Percentiles rank a stretch among this genome's conserved stretches.
Conservation (phyloP, 1,140 invertebrate species). For the Tachypleus tridentatus region DNA sequence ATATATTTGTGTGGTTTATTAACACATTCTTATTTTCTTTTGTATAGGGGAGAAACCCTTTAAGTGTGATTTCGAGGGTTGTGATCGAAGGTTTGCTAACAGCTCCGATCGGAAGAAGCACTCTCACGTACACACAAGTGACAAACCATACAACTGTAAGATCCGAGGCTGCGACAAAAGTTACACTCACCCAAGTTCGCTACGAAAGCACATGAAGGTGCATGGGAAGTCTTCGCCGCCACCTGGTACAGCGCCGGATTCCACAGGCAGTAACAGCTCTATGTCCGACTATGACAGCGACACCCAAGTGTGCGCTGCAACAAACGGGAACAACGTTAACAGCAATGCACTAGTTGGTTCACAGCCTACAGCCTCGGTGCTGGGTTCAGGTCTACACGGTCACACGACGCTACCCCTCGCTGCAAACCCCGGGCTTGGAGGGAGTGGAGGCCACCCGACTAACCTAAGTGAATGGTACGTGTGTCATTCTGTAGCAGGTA, state of each 20-base stretch:
- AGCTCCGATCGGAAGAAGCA: constrained; percentile 98
- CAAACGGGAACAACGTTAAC: constrained; percentile 4
- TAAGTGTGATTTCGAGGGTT: constrained; percentile 92
- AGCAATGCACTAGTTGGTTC: no score
- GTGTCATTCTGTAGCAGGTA: constrained; percentile 41
- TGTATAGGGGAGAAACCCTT: constrained; percentile 98
- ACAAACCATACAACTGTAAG: constrained; percentile 97
- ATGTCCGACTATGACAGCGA: constrained; percentile 33
- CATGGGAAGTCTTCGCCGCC: constrained; percentile 43
- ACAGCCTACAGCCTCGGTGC: not conserved
- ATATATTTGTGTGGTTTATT: no score
- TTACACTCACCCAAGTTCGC: constrained; percentile 95
- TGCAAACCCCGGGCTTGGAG: constrained; percentile 1
- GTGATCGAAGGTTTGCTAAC: constrained; percentile 94
- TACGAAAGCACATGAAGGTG: constrained; percentile 97
- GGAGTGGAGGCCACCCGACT: constrained; percentile 27
- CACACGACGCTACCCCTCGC: constrained; percentile 31
- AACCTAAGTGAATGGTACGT: constrained; percentile 50
- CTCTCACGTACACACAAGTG: constrained; percentile 95
- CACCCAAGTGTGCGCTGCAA: constrained; percentile 12
- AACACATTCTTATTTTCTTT: constrained; percentile 32
- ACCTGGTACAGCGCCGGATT: constrained; percentile 11
- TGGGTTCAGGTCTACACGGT: constrained; percentile 1
- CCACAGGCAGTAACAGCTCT: constrained; percentile 26
- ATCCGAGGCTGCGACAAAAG: constrained; percentile 94